phyloP scores from a whole-genome alignment of 2,888 invertebrate species.

The Pherbina coryleti region DNA sequence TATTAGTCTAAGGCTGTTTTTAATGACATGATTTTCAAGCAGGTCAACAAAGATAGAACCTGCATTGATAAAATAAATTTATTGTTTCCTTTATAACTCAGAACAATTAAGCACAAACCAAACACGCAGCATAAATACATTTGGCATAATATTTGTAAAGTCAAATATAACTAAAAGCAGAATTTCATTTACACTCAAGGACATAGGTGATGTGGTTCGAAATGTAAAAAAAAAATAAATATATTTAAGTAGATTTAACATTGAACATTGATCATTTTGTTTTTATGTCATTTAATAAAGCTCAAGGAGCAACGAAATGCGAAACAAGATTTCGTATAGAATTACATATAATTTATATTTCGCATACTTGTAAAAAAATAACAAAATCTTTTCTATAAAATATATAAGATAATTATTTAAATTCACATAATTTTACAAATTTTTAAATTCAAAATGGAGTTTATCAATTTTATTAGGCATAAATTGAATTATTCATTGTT shows the following conservation, averaged over 20 bases:
- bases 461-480: background rate
- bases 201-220: background rate
- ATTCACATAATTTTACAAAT: constrained; percentile 15
- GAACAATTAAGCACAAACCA: constrained; percentile 1
- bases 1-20: background rate
- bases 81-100: background rate
- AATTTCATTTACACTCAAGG: background rate
- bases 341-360: background rate
- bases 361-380: constrained; percentile 18
- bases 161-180: background rate
- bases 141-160: constrained; percentile 13
- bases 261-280: background rate
- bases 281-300: background rate
- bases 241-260: background rate
- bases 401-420: background rate
- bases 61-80: constrained; percentile 7
- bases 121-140: constrained; percentile 23
- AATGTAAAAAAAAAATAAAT: background rate
- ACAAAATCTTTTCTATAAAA: constrained; percentile 1
- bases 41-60: background rate
- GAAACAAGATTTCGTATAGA: background rate
- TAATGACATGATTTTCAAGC: constrained; percentile 16
- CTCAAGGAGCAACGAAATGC: background rate
- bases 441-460: background rate
- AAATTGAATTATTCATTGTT: constrained; percentile 1